These are phyloP conservation scores for Catocala sponsa DNA, from an alignment of 2,888 invertebrate species.

Conservation along the genomic window DNA sequence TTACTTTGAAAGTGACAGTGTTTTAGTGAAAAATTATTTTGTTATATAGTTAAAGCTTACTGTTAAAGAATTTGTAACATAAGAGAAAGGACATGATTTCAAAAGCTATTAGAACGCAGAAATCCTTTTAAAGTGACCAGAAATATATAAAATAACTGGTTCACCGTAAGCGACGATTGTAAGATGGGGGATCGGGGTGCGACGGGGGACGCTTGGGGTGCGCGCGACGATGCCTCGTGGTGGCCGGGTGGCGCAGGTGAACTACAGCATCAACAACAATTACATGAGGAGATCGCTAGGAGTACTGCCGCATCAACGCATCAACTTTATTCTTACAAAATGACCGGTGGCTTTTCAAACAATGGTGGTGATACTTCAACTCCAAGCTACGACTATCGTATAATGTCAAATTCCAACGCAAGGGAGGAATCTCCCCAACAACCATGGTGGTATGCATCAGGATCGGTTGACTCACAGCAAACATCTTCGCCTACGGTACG, in stretches of 20 bases:
- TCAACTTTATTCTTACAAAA: slow-evolving; percentile 95
- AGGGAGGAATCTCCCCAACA: slow-evolving; percentile 83
- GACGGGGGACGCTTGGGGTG: slow-evolving; percentile 88
- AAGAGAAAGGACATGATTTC: slow-evolving; percentile 73
- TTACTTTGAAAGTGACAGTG: slow-evolving; percentile 62
- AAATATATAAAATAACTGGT: slow-evolving; percentile 81
- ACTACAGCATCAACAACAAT: slow-evolving; percentile 84
- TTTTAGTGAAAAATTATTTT: slow-evolving; percentile 55
- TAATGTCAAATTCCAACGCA: slow-evolving; percentile 88
- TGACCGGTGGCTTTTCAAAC: slow-evolving; percentile 94
- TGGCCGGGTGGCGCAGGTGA: slow-evolving; percentile 85
- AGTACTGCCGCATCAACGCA: slow-evolving; percentile 87
- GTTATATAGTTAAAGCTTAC: slow-evolving; percentile 46
- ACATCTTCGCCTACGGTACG: slow-evolving; percentile 83
- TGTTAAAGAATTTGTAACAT: slow-evolving; percentile 39
- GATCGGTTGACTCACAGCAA: slow-evolving; percentile 87
- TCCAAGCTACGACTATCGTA: slow-evolving; percentile 92
- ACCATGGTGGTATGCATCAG: slow-evolving; percentile 93
- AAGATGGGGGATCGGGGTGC: slow-evolving; percentile 86
- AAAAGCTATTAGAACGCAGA: slow-evolving; percentile 60
- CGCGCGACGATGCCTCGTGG: slow-evolving; percentile 88
- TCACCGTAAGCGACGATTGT: slow-evolving; percentile 77
- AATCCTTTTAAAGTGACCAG: slow-evolving; percentile 64
- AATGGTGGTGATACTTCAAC: slow-evolving; percentile 90
- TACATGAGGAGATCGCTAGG: slow-evolving; percentile 82